Conservation (phyloP, 2,888 invertebrate genomes). For the Leptinotarsa juncta region DNA sequence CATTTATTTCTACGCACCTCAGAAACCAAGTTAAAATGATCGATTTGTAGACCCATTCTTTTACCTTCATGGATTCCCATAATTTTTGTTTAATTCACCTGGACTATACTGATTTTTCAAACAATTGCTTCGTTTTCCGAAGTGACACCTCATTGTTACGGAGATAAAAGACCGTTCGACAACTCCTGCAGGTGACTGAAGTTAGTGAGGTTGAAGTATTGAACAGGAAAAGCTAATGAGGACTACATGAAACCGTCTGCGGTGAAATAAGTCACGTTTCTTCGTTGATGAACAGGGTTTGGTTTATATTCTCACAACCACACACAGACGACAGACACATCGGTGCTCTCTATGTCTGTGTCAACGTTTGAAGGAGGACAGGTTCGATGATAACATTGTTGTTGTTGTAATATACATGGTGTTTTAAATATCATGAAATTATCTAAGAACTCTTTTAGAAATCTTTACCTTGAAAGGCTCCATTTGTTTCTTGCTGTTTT, state of each 20-base stretch:
- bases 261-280: constrained; percentile 12
- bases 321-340: background rate
- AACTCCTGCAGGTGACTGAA: constrained; percentile 14
- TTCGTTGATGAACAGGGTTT: background rate
- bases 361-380: background rate
- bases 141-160: constrained; percentile 9
- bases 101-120: background rate
- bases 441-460: too few relatives aligned
- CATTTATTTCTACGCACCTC: too few relatives aligned
- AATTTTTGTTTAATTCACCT: background rate
- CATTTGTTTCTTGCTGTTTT: too few relatives aligned
- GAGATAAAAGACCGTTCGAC: constrained; percentile 14
- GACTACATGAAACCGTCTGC: constrained; percentile 5
- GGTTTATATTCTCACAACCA: background rate
- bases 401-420: too few relatives aligned
- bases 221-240: constrained; percentile 17
- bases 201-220: constrained; percentile 15
- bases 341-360: background rate
- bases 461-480: too few relatives aligned
- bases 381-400: background rate
- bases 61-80: background rate
- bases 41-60: too few relatives aligned
- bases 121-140: constrained; percentile 10
- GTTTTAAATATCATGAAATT: too few relatives aligned
- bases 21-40: too few relatives aligned